Evolutionary conservation across 92 coral and sea anemone species (phyloP), one percentile per base, ranked within the genome.

Genomic region (Zoanthus sansibaricus): DNA sequence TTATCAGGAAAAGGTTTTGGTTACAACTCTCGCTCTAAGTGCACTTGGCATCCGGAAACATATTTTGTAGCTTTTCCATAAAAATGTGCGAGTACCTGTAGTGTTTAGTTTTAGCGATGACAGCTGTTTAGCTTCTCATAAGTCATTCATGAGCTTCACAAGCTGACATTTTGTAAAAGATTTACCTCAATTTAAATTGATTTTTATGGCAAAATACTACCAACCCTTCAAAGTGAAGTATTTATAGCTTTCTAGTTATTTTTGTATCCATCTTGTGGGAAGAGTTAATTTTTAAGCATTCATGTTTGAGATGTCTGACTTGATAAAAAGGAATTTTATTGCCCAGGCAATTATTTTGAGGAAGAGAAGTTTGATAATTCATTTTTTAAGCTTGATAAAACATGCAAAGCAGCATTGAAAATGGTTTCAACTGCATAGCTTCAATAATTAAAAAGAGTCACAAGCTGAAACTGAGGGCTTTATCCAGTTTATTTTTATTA

Each of bases 141-240:
- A 80, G 85, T 64, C 74, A 62, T 80, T 80, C 59, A 80, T 80
- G 85, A 80, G 85, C 85, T 66, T 80, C 75, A 66, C 44, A 80
- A 80, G 85, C 85, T 66, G 75, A 64, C 85, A 80, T 80, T 80
- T 80, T 64, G 85, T 80, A 54, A 55, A 66, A 62, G 30, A 37
- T 80, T 66, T 67, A 48, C 59, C 54, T 80, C 45, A 66, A 30
- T 80, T 80, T 46, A 45, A 62, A 51, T 54, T 17, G 18, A 37
- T 7, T 54, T 76, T 58, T 54, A 67, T 46, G 12, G 61, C 45
- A 64, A 25, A 25, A 64, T 56, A 80, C 44, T 13, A 44, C 79
- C 18, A 4, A 21, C 75, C 25, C 21, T 42, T 14, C 75, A 17
- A 31, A 64, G 74, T 67, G 46, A 69, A 69, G 33, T 30, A 12